Conservation (phyloP, 2,113 vertebrate species). For the Platichthys flesus region DNA sequence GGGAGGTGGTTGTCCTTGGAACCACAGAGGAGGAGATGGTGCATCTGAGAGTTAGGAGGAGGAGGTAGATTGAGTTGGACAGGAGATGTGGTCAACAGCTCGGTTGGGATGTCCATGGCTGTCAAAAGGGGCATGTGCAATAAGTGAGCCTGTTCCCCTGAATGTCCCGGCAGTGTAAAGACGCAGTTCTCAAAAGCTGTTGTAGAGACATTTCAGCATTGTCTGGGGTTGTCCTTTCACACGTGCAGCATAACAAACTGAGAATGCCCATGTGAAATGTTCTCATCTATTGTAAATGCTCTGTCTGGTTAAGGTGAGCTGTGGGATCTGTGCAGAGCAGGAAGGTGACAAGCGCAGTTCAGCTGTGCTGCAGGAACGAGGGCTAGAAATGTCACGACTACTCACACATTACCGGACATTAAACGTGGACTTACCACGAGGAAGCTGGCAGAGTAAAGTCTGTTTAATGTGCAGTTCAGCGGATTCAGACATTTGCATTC, state of each 20-base stretch:
- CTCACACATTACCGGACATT: background rate
- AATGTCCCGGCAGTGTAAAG: conserved; percentile 6
- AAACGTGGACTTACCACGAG: background rate
- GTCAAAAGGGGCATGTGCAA: conserved; percentile 33
- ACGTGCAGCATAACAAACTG: background rate
- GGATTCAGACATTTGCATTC: background rate
- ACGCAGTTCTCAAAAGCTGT: conserved; percentile 13
- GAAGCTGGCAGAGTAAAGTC: too few species aligned
- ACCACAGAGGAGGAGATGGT: conserved; percentile 2
- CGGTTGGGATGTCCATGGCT: conserved; percentile 30
- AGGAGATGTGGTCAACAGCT: conserved; percentile 36
- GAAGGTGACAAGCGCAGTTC: background rate
- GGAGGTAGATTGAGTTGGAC: conserved; percentile 34
- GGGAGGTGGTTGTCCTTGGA: conserved; percentile 27
- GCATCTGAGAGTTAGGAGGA: background rate
- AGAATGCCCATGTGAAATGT: background rate
- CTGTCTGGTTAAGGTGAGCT: background rate
- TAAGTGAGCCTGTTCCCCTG: background rate
- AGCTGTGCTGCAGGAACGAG: background rate
- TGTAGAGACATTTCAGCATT: background rate
- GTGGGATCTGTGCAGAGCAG: background rate
- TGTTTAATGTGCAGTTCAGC: background rate
- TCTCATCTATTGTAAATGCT: background rate
- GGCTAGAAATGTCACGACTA: background rate
- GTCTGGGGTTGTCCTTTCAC: background rate